Percentiles rank a stretch among this genome's conserved stretches.
These are phyloP conservation scores for Enteromius viviparus DNA, from an alignment of 2,797 vertebrate species.

Conservation along the genomic window DNA sequence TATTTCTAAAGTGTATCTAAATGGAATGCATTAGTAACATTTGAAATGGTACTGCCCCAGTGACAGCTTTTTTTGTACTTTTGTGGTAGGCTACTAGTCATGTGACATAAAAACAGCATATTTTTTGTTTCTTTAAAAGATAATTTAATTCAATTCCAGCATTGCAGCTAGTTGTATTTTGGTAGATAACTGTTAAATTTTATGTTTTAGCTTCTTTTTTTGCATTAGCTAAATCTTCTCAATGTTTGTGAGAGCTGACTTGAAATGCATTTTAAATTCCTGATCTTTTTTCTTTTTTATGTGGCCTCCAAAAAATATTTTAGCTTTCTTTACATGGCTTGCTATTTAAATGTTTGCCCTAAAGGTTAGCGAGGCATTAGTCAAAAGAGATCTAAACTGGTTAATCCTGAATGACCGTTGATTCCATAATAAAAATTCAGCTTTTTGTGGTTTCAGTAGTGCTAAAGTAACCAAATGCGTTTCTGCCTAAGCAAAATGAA, in stretches of 20 bases:
- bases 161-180: background rate
- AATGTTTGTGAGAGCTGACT: background rate
- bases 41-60: background rate
- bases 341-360: background rate
- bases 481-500: constrained; percentile 69
- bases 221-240: background rate
- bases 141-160: background rate
- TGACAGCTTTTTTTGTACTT: background rate
- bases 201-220: background rate
- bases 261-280: background rate
- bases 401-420: constrained; percentile 57
- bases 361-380: background rate
- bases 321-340: background rate
- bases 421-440: constrained; percentile 63
- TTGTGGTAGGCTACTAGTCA: background rate
- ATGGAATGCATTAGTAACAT: background rate
- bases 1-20: background rate
- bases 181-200: background rate
- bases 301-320: background rate
- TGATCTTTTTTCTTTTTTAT: no score
- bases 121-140: background rate
- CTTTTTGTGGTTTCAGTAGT: constrained; percentile 67
- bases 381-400: constrained; percentile 60
- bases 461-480: constrained; percentile 70
- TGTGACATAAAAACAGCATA: background rate